These are phyloP conservation scores for Bombus sibiricus DNA, from an alignment of 1,140 invertebrate species.

Conservation along the genomic window DNA sequence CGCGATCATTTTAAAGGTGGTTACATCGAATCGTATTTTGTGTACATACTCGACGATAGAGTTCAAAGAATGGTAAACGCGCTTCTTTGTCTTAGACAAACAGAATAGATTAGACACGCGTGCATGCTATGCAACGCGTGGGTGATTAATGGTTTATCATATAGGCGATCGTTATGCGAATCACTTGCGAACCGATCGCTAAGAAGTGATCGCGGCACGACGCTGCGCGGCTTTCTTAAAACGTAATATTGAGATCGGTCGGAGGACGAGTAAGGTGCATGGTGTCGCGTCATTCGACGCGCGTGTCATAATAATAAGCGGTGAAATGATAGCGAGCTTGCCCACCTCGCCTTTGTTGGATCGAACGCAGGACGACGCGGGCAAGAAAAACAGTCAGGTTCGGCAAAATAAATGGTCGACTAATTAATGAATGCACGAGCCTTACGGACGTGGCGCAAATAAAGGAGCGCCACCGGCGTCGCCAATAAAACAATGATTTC, in stretches of 20 bases:
- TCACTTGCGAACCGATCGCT: constrained; percentile 13
- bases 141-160: constrained; percentile 59
- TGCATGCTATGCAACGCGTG: constrained; percentile 1
- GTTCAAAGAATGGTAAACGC: neutral
- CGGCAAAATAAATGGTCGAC: constrained; percentile 57
- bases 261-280: constrained; percentile 32
- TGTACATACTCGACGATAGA: neutral
- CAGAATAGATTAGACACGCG: constrained; percentile 4
- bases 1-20: neutral
- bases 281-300: constrained; percentile 36
- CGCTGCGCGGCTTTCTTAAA: constrained; percentile 33
- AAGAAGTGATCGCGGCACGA: constrained; percentile 29
- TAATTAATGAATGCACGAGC: constrained; percentile 60
- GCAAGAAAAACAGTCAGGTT: constrained; percentile 6
- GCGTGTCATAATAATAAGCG: constrained; percentile 54
- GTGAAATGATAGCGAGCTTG: constrained; percentile 44
- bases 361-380: neutral
- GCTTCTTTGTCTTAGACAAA: constrained; percentile 15
- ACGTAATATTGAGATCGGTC: constrained; percentile 3
- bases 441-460: constrained; percentile 41
- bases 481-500: constrained; percentile 24
- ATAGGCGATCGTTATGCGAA: constrained; percentile 40
- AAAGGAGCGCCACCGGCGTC: constrained; percentile 48
- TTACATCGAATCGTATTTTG: constrained; percentile 9
- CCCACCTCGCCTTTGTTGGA: constrained; percentile 61